Evolutionary conservation across 2,888 invertebrate species (phyloP).

Genomic region (Merodon equestris): DNA sequence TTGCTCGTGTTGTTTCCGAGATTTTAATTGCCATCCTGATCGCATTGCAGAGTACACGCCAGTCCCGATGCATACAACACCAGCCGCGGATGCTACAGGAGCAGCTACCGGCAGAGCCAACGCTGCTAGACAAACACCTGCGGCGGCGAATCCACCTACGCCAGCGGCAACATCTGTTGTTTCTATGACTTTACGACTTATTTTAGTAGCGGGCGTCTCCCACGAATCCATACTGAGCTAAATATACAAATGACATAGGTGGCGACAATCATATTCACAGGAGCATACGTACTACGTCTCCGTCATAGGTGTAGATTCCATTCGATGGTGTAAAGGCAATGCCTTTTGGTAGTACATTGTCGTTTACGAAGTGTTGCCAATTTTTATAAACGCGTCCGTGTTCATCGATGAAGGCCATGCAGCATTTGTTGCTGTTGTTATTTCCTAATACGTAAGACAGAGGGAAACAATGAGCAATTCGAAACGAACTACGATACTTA

Average conservation of each 20-base stretch:
- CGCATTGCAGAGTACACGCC: conserved; percentile 73
- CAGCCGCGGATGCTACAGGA: conserved; percentile 71
- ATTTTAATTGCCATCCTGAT: conserved; percentile 70
- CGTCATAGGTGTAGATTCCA: conserved; percentile 75
- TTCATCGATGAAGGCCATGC: conserved; percentile 77
- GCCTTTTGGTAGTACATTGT: conserved; percentile 79
- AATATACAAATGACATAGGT: background rate
- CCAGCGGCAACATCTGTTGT: conserved; percentile 70
- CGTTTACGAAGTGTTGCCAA: conserved; percentile 78
- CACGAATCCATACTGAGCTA: conserved; percentile 70
- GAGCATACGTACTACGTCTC: conserved; percentile 55
- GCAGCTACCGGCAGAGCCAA: conserved; percentile 71
- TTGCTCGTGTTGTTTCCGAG: conserved; percentile 75
- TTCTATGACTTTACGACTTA: conserved; percentile 54
- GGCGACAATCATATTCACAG: background rate
- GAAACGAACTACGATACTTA: too few species aligned
- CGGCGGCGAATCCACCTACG: conserved; percentile 71
- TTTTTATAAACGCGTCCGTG: conserved; percentile 78
- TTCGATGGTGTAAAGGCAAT: conserved; percentile 78
- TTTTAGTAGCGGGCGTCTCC: conserved; percentile 72
- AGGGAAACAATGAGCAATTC: too few species aligned
- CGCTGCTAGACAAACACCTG: conserved; percentile 70
- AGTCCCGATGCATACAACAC: conserved; percentile 69
- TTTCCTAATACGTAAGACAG: conserved; percentile 41
- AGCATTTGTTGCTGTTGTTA: conserved; percentile 72